A percentile compares a stretch with the other conserved stretches of the same genome.
These are phyloP conservation scores for Anser brachyrhynchus DNA, from an alignment of 2,113 vertebrate species.

Conservation along the genomic window DNA sequence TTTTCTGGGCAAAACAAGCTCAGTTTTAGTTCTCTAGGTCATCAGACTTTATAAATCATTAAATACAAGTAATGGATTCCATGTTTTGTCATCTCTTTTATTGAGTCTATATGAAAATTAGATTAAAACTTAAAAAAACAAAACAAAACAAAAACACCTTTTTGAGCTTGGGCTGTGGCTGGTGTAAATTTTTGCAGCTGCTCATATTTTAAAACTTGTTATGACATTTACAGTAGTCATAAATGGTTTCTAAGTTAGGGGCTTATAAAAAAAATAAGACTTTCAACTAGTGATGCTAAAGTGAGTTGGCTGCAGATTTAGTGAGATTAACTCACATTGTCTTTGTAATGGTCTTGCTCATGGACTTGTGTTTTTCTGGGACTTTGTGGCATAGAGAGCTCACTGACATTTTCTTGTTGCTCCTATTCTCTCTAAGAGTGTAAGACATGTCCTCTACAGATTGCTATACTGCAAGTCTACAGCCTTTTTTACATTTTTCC, in stretches of 20 bases:
- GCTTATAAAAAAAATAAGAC: not conserved
- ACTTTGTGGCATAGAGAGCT: not conserved
- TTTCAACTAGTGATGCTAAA: not conserved
- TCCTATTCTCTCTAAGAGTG: not conserved
- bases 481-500: not conserved
- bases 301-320: not conserved
- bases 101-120: not conserved
- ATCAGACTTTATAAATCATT: not conserved
- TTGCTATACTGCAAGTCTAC: not conserved
- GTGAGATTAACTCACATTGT: accelerated
- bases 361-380: not conserved
- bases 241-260: not conserved
- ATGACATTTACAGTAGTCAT: not conserved
- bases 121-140: not conserved
- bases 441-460: not conserved
- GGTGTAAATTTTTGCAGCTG: not conserved
- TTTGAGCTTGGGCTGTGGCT: not conserved
- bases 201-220: not conserved
- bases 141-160: not conserved
- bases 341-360: not conserved
- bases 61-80: not conserved
- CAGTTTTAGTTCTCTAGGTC: not conserved
- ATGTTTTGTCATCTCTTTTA: not conserved
- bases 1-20: not conserved
- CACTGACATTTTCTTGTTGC: not conserved